A percentile compares a stretch with the other conserved stretches of the same genome.
These are phyloP conservation scores for Tethea ocularis DNA, from an alignment of 2,888 invertebrate species.

Conservation along the genomic window DNA sequence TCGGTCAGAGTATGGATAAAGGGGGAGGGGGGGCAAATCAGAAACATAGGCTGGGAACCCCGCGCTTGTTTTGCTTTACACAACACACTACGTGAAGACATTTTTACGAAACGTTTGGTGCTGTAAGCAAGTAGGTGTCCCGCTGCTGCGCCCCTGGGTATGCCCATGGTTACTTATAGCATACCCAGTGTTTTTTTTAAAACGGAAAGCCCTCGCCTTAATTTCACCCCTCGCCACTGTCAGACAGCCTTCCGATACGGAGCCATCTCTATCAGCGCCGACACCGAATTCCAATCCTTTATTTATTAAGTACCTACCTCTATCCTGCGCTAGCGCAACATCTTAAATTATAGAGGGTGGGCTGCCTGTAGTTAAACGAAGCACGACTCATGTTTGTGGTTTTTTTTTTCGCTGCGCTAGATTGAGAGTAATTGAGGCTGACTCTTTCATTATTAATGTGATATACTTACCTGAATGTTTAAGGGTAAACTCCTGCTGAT, in stretches of 20 bases:
- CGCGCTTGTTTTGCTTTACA: no score
- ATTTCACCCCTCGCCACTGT: no score
- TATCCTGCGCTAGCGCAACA: conserved; percentile 27
- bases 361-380: conserved; percentile 45
- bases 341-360: conserved; percentile 51
- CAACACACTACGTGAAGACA: no score
- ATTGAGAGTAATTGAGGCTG: conserved; percentile 33
- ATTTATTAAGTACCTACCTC: conserved; percentile 34
- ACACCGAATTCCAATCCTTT: conserved; percentile 42
- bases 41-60: no score
- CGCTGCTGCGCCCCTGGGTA: no score
- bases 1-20: no score
- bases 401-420: conserved; percentile 46
- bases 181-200: no score
- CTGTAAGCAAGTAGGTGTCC: no score
- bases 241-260: not conserved
- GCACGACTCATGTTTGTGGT: conserved; percentile 55
- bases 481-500: not conserved
- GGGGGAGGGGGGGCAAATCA: no score
- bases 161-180: no score
- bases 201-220: no score
- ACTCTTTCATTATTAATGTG: conserved; percentile 40
- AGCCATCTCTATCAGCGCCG: conserved; percentile 19
- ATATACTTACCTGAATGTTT: conserved; percentile 30
- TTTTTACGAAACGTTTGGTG: no score